A percentile compares a stretch with the other conserved stretches of the same genome.
phyloP scores from a whole-genome alignment of 1,140 invertebrate genomes.

The Brachionus paranguensis region DNA sequence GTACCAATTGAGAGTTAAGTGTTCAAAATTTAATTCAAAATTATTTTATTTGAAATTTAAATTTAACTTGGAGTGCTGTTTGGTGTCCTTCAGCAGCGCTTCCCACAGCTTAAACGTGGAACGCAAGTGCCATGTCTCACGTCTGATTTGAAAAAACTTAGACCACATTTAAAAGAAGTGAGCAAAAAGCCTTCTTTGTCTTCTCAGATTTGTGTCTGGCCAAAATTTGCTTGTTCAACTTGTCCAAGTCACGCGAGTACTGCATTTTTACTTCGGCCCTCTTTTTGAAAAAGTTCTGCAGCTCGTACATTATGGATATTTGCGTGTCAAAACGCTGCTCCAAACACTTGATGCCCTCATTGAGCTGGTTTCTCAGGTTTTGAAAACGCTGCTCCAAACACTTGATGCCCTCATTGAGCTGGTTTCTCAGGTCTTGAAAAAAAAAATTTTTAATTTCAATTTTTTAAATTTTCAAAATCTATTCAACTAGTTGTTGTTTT shows the following conservation, averaged over 20 bases:
- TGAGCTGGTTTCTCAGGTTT: constrained; percentile 85
- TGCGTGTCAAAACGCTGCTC: constrained; percentile 74
- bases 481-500: background rate
- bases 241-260: constrained; percentile 83
- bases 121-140: constrained; percentile 84
- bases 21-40: too few relatives aligned
- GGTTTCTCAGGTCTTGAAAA: too few relatives aligned
- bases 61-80: constrained; percentile 68
- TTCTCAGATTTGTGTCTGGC: constrained; percentile 82
- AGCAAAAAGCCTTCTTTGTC: constrained; percentile 67
- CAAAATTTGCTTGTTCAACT: constrained; percentile 76
- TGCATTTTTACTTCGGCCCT: constrained; percentile 86
- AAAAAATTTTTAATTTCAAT: background rate
- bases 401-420: too few relatives aligned
- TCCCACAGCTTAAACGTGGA: constrained; percentile 86
- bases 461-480: background rate
- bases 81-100: constrained; percentile 76
- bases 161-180: background rate
- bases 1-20: too few relatives aligned
- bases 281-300: constrained; percentile 84
- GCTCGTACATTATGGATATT: constrained; percentile 68
- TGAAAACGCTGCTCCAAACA: too few relatives aligned
- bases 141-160: constrained; percentile 58
- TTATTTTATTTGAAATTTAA: too few relatives aligned
- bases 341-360: constrained; percentile 85